Percentiles rank a stretch among this genome's conserved stretches.
These are phyloP conservation scores for Oreochromis tanganicae DNA, from an alignment of 2,113 vertebrate genomes.

Conservation along the genomic window DNA sequence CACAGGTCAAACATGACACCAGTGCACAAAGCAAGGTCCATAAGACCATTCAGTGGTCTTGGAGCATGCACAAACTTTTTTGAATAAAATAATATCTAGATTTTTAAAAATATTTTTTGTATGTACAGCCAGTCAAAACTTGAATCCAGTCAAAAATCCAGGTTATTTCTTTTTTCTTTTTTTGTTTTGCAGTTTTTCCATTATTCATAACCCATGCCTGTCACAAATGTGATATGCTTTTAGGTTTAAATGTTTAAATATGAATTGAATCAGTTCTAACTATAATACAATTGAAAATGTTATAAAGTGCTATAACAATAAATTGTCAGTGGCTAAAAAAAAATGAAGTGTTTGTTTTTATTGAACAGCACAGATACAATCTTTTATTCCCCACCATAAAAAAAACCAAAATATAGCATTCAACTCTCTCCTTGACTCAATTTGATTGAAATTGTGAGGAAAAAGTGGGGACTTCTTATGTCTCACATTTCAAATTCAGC, in stretches of 20 bases:
- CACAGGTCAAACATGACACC: neutral
- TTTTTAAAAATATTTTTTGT: neutral
- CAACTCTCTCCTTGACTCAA: neutral
- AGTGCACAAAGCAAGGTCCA: neutral
- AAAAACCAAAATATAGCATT: neutral
- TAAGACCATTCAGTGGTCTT: neutral
- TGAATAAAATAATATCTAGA: neutral
- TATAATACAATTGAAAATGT: neutral
- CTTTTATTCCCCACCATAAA: neutral
- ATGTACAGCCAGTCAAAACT: neutral
- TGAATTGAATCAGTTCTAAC: neutral
- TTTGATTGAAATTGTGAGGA: neutral
- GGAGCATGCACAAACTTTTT: neutral
- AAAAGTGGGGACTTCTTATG: neutral
- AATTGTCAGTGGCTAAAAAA: neutral
- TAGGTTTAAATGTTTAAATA: neutral
- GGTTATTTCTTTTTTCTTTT: fast-evolving
- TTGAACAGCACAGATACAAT: neutral
- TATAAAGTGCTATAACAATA: neutral
- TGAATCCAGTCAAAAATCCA: neutral
- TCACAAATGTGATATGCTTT: neutral
- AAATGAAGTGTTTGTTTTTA: neutral
- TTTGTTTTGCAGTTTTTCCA: neutral
- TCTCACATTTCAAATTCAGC: slow-evolving; percentile 16
- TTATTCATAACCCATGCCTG: neutral